Evolutionary conservation across 1,140 invertebrate genomes (phyloP).

Genomic region (Zaprionus tsacasi): DNA sequence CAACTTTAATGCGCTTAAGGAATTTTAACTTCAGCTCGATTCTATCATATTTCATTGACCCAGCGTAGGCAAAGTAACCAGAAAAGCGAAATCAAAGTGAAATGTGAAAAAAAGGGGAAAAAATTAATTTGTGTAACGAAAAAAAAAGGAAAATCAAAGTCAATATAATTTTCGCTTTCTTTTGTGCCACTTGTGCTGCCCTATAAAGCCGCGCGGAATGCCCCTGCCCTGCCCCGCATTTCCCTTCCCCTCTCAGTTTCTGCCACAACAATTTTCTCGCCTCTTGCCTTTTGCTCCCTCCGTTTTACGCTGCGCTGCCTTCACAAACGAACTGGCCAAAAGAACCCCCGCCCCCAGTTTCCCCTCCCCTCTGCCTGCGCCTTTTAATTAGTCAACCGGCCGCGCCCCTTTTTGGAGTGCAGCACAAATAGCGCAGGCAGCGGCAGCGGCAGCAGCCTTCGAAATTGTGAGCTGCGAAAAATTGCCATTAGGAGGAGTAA

Average conservation of each 20-base stretch:
- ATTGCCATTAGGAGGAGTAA: conserved; percentile 69
- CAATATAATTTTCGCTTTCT: conserved; percentile 77
- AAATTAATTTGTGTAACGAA: conserved; percentile 59
- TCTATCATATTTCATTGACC: conserved; percentile 15
- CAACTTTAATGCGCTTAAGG: neutral
- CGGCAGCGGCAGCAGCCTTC: neutral
- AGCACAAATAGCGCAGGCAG: conserved; percentile 47
- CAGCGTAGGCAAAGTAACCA: conserved; percentile 12
- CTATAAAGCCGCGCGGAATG: neutral
- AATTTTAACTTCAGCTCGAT: conserved; percentile 18
- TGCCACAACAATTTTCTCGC: conserved; percentile 19
- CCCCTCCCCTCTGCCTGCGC: conserved; percentile 5
- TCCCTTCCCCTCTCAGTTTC: neutral
- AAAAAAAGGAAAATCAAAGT: conserved; percentile 63
- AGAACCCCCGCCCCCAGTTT: too few species aligned
- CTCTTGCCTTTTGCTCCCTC: neutral
- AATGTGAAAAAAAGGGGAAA: conserved; percentile 5
- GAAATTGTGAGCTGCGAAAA: conserved; percentile 41
- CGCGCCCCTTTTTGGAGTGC: conserved; percentile 55
- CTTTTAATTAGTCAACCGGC: conserved; percentile 73
- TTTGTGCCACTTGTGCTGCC: conserved; percentile 46
- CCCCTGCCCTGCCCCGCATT: neutral
- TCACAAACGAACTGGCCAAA: conserved; percentile 33
- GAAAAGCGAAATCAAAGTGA: conserved; percentile 21
- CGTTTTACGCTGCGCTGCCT: conserved; percentile 37